Conservation (phyloP, 2,113 vertebrate genomes). For the Pangasianodon hypophthalmus region DNA sequence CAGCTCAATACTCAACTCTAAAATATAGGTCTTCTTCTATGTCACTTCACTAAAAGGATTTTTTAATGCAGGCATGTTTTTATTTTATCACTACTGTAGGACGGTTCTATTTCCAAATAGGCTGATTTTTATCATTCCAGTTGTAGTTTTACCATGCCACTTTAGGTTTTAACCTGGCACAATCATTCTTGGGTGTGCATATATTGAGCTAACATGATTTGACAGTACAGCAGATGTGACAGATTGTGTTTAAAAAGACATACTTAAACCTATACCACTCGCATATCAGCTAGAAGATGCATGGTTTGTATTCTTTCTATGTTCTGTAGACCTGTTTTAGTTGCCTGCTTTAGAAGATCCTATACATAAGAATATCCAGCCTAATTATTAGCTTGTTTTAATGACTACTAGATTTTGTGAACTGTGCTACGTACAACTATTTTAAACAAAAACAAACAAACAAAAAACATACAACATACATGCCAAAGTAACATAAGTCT, state of each 20-base stretch:
- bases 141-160: background rate
- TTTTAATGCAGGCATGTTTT: background rate
- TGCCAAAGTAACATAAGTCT: background rate
- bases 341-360: background rate
- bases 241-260: background rate
- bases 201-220: background rate
- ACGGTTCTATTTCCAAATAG: background rate
- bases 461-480: background rate
- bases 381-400: slow-evolving; percentile 7
- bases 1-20: background rate
- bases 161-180: background rate
- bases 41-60: background rate
- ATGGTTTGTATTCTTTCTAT: background rate
- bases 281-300: background rate
- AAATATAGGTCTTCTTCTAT: background rate
- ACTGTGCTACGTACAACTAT: background rate
- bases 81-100: background rate
- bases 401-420: background rate
- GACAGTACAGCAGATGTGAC: background rate
- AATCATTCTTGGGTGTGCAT: background rate
- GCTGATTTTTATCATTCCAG: background rate
- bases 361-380: slow-evolving; percentile 6
- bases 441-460: background rate
- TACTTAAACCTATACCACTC: background rate
- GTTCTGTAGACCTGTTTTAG: background rate